phyloP scores from a whole-genome alignment of 1,140 invertebrate species.

The Charaxes varanes region DNA sequence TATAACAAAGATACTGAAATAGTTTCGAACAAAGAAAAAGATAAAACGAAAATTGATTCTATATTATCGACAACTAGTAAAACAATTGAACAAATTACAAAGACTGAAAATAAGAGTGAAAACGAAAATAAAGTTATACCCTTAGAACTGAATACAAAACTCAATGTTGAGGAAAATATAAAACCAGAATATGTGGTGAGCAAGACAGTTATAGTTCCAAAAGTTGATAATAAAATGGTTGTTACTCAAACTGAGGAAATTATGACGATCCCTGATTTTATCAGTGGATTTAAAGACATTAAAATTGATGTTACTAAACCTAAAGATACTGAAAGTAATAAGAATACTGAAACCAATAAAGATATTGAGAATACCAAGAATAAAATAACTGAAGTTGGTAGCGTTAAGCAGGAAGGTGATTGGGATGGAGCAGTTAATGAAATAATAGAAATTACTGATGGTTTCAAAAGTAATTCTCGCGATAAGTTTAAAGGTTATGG shows the following conservation, averaged over 20 bases:
- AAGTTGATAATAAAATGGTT: conserved; percentile 8
- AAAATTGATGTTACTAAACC: neutral
- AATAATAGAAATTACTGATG: conserved; percentile 3
- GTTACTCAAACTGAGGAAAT: conserved; percentile 14
- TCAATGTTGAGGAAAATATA: neutral
- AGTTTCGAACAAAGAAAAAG: too few species aligned
- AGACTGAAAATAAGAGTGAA: conserved; percentile 10
- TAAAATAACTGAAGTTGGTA: too few species aligned
- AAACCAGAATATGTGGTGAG: conserved; percentile 13
- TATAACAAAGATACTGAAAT: conserved; percentile 8
- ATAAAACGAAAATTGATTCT: neutral
- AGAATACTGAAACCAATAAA: too few species aligned
- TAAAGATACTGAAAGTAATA: neutral
- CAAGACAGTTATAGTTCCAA: conserved; percentile 11
- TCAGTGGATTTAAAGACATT: neutral
- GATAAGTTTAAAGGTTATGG: conserved; percentile 7
- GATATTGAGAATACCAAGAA: too few species aligned
- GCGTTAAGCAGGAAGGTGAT: neutral
- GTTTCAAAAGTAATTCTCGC: conserved; percentile 6
- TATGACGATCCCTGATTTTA: conserved; percentile 8
- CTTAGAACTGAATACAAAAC: conserved; percentile 12
- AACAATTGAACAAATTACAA: neutral
- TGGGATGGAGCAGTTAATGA: neutral
- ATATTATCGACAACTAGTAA: neutral
- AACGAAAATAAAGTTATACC: conserved; percentile 12